Evolutionary conservation across 1,140 invertebrate species (phyloP).

Genomic region (Trichomalopsis sarcophagae): DNA sequence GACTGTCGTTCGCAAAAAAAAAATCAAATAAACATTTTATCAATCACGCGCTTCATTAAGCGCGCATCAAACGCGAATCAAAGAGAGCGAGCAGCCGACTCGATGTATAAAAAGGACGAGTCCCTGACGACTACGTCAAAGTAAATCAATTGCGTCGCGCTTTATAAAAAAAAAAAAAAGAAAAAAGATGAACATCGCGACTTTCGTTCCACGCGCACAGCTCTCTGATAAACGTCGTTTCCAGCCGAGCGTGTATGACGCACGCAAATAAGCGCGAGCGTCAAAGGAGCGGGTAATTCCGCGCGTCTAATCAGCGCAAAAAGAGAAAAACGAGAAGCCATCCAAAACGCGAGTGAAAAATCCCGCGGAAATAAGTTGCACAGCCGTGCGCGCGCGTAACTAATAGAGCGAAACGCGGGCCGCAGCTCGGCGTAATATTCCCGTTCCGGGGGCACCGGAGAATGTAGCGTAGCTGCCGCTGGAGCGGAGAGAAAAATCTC

Average conservation of each 20-base stretch:
- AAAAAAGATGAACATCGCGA: not conserved
- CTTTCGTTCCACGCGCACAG: not conserved
- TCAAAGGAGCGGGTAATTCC: not conserved
- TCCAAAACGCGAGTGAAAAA: not conserved
- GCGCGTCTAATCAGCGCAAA: not conserved
- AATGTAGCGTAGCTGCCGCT: not conserved
- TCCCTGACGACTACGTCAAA: not conserved
- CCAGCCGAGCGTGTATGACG: not conserved
- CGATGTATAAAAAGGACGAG: too few species aligned
- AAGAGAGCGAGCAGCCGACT: not conserved
- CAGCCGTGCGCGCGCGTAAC: not conserved
- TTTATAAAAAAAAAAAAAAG: too few species aligned
- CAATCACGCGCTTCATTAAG: not conserved
- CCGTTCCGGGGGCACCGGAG: too few species aligned
- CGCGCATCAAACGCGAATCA: not conserved
- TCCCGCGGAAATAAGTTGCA: not conserved
- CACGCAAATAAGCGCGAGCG: too few species aligned
- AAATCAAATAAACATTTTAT: not conserved
- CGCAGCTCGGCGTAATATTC: too few species aligned
- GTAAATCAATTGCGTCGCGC: not conserved
- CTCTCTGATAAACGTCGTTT: not conserved
- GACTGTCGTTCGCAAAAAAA: too few species aligned
- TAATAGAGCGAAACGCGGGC: not conserved
- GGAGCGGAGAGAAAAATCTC: not conserved
- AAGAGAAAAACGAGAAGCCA: not conserved